phyloP scores from a whole-genome alignment of 2,113 vertebrate genomes.

The Istiophorus platypterus region DNA sequence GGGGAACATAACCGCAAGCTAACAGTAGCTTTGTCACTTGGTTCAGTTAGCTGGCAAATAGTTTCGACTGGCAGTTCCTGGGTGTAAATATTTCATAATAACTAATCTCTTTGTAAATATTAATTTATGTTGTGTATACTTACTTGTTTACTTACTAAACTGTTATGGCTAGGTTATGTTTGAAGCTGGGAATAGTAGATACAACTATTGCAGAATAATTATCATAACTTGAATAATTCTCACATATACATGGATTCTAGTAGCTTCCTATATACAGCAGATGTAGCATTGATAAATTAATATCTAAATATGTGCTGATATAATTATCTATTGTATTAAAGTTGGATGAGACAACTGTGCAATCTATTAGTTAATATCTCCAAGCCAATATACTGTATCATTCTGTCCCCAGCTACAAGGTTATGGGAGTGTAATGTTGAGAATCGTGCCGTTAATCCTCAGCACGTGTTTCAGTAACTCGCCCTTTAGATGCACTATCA shows the following conservation, averaged over 20 bases:
- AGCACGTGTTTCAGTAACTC: not conserved
- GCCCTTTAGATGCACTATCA: not conserved
- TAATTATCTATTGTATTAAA: not conserved
- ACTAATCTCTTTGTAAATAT: not conserved
- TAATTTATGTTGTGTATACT: not conserved
- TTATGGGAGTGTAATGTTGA: not conserved
- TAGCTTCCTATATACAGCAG: not conserved
- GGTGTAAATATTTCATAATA: not conserved
- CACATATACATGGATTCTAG: not conserved
- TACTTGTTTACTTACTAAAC: not conserved
- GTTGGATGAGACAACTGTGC: not conserved
- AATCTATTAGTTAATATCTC: too few relatives aligned
- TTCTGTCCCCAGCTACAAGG: not conserved
- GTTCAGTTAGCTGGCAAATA: not conserved
- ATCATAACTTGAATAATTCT: not conserved
- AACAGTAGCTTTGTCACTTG: not conserved
- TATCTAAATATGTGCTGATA: not conserved
- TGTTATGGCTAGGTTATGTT: not conserved
- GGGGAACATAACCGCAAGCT: not conserved
- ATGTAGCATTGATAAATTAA: not conserved
- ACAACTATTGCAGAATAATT: not conserved
- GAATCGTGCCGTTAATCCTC: not conserved
- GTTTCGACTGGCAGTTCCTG: not conserved
- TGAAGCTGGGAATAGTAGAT: not conserved
- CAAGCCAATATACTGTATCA: too few relatives aligned